phyloP scores from a whole-genome alignment of 2,113 vertebrate genomes.

The Hoplias malabaricus region DNA sequence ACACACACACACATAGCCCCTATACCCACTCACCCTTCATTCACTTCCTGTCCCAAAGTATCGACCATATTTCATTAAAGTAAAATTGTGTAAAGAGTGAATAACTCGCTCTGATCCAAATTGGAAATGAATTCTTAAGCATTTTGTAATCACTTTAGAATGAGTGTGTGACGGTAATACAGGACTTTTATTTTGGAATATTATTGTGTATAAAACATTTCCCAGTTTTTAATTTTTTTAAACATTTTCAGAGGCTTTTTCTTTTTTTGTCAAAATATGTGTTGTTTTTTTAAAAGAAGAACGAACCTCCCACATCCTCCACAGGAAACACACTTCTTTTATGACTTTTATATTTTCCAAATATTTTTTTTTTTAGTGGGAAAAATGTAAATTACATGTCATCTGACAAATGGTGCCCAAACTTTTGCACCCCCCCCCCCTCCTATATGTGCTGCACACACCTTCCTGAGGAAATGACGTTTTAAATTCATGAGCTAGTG shows the following conservation, averaged over 20 bases:
- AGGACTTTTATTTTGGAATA: not conserved
- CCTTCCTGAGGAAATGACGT: too few species aligned
- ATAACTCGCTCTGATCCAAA: too few species aligned
- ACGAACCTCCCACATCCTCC: too few species aligned
- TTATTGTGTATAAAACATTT: not conserved
- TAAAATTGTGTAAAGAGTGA: too few species aligned
- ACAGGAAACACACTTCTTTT: too few species aligned
- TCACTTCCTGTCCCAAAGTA: constrained; percentile 8
- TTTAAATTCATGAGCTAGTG: too few species aligned
- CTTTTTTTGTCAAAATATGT: not conserved
- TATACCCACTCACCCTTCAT: constrained; percentile 22
- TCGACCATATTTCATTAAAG: constrained; percentile 51
- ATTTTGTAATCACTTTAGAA: not conserved
- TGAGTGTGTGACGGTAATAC: not conserved
- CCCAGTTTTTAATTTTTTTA: not conserved
- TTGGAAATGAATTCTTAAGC: not conserved
- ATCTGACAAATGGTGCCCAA: too few species aligned
- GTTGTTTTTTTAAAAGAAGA: not conserved
- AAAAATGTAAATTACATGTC: too few species aligned
- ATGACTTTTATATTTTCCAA: too few species aligned
- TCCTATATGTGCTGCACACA: too few species aligned
- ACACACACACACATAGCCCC: constrained; percentile 42
- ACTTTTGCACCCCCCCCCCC: too few species aligned
- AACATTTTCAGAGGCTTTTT: not conserved
- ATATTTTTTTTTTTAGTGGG: too few species aligned